Evolutionary conservation across 2,113 vertebrate species (phyloP).

Genomic region (Theropithecus gelada): DNA sequence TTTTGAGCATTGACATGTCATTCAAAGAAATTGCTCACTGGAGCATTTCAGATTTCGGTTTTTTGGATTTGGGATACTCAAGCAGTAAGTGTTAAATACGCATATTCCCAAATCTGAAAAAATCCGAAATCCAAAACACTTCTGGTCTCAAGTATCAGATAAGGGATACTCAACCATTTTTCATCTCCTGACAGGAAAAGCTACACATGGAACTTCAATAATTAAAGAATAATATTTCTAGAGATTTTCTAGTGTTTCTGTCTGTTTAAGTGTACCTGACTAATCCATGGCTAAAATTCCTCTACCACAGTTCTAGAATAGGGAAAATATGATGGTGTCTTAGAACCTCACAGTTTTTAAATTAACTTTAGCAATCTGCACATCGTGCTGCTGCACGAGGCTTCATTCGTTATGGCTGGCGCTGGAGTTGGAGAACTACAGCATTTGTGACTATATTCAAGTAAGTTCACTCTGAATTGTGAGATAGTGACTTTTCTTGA

Average conservation of each 20-base stretch:
- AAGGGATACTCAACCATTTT: background rate
- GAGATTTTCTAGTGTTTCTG: background rate
- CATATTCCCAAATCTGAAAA: background rate
- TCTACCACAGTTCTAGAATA: background rate
- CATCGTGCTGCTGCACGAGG: conserved; percentile 92
- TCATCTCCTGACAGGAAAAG: background rate
- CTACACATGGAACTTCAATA: background rate
- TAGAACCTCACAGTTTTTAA: background rate
- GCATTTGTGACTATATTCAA: conserved; percentile 93
- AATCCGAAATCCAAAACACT: background rate
- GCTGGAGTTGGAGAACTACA: conserved; percentile 95
- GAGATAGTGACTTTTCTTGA: background rate
- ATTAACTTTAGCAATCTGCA: conserved; percentile 86
- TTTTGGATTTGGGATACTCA: background rate
- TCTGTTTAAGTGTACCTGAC: background rate
- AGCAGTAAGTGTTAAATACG: background rate
- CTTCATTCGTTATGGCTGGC: conserved; percentile 94
- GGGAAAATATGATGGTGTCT: background rate
- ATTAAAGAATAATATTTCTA: background rate
- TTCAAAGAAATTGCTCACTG: background rate
- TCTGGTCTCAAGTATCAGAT: background rate
- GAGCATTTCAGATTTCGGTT: background rate
- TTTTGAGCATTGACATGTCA: background rate
- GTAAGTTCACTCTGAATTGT: conserved; percentile 81
- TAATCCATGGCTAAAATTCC: background rate